A percentile compares a stretch with the other conserved stretches of the same genome.
phyloP scores from a whole-genome alignment of 2,888 invertebrate genomes.

The Netelia melanura region DNA sequence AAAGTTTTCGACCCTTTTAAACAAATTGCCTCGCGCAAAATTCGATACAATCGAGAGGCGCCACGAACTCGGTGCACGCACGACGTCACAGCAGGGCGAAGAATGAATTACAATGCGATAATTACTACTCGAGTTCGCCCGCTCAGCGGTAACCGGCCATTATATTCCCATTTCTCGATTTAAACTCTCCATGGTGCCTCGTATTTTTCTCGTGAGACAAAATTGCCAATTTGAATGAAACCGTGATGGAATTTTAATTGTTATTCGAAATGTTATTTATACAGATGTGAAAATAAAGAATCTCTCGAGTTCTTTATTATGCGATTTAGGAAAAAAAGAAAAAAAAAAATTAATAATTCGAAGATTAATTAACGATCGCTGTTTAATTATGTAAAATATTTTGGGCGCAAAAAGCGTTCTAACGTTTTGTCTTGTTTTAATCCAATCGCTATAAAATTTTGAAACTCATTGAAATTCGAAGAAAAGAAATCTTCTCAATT shows the following conservation, averaged over 20 bases:
- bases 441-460: too few species aligned
- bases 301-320: too few species aligned
- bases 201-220: slow-evolving; percentile 43
- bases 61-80: slow-evolving; percentile 26
- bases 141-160: slow-evolving; percentile 7
- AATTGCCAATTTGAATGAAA: slow-evolving; percentile 37
- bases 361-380: too few species aligned
- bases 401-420: too few species aligned
- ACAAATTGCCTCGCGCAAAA: background rate
- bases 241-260: background rate
- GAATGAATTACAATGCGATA: slow-evolving; percentile 51
- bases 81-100: slow-evolving; percentile 45
- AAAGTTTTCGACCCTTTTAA: slow-evolving; percentile 24
- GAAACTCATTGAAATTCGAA: too few species aligned
- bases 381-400: too few species aligned
- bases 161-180: slow-evolving; percentile 19
- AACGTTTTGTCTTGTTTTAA: too few species aligned
- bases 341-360: too few species aligned
- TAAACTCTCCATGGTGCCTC: slow-evolving; percentile 30
- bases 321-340: too few species aligned
- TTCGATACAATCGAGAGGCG: slow-evolving; percentile 15
- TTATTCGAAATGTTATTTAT: background rate
- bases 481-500: too few species aligned
- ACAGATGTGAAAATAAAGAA: background rate
- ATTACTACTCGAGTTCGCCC: slow-evolving; percentile 54